Evolutionary conservation across 2,113 vertebrate species (phyloP), one percentile per base, ranked within the genome.

Genomic region (Pelecanus crispus): DNA sequence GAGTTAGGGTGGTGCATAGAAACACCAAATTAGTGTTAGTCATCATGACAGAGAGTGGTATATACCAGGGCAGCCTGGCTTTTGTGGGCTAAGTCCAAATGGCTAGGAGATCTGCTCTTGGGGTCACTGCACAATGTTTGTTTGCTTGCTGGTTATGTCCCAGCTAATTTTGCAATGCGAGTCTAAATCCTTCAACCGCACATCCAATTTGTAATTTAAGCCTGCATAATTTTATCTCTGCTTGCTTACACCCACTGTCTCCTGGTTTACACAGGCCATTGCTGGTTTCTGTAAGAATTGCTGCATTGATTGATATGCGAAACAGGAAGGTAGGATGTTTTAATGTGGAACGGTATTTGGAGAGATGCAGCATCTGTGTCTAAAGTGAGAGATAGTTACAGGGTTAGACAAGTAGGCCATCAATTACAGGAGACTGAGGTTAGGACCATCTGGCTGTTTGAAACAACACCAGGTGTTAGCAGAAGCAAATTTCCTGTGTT

Each of bases 391-490:
- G 90, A 90, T 90, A 94, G 96, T 97, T 97, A 88, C 87, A 86
- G 92, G 83, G 87, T 78, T 89, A 93, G 95, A 94, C 94, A 96
- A 96, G 95, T 59, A 73, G 92, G 89, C 91, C 95, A 96, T 97
- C 97, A 96, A 97, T 97, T 97, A 97, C 91, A 36, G 5, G 85
- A 96, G 94, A 63, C 95, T 96, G 96, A 94, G 96, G 97, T 96
- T 96, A 89, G 91, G 84, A 85, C 94, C 97, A 97, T 96, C 96
- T 97, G 97, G 95, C 89, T 97, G 87, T 87, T 96, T 93, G 94
- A 94, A 97, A 95, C 85, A 97, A 95, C 92, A 97, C 96, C 97
- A 97, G 97, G 96, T 97, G 97, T 97, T 96, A 93, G 94, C 92
- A 95, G 94, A 96, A 90, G 90, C 95, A 97, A 95, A 95, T 96